A percentile compares a stretch with the other conserved stretches of the same genome.
These are phyloP conservation scores for Lepidochitona cinerea DNA, from an alignment of 2,888 invertebrate species.

Conservation along the genomic window DNA sequence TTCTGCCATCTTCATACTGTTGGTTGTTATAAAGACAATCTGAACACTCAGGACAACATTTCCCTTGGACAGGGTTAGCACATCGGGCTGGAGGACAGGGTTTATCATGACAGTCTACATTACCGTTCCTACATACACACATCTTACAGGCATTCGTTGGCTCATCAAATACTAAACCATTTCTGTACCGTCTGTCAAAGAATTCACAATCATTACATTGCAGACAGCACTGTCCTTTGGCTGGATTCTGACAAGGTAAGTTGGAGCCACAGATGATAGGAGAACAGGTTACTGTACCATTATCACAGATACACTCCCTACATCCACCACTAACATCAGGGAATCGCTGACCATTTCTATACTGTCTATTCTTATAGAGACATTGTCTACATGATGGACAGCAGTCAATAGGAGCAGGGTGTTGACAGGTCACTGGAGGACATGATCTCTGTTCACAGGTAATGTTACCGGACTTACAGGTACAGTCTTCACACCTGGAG, in stretches of 20 bases:
- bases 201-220: slow-evolving; percentile 17
- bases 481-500: slow-evolving; percentile 22
- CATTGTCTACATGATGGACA: slow-evolving; percentile 45
- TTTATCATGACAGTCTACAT: slow-evolving; percentile 13
- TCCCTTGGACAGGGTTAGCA: slow-evolving; percentile 15
- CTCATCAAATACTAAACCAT: slow-evolving; percentile 31
- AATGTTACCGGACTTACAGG: slow-evolving; percentile 27
- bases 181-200: slow-evolving; percentile 2
- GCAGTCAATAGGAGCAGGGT: slow-evolving; percentile 43
- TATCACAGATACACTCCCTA: not conserved
- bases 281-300: not conserved
- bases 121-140: slow-evolving; percentile 40
- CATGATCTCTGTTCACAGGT: slow-evolving; percentile 34
- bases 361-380: slow-evolving; percentile 32
- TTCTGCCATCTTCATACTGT: slow-evolving; percentile 47
- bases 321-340: not conserved
- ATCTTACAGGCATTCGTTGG: slow-evolving; percentile 26
- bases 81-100: slow-evolving; percentile 16
- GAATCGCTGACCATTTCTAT: slow-evolving; percentile 39
- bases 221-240: slow-evolving; percentile 16
- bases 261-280: not conserved
- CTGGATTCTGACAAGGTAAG: slow-evolving; percentile 3
- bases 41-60: slow-evolving; percentile 57
- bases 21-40: slow-evolving; percentile 40
- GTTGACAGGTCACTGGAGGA: slow-evolving; percentile 39